These are phyloP conservation scores for Tiliacea aurago DNA, from an alignment of 2,888 invertebrate genomes.

Conservation along the genomic window DNA sequence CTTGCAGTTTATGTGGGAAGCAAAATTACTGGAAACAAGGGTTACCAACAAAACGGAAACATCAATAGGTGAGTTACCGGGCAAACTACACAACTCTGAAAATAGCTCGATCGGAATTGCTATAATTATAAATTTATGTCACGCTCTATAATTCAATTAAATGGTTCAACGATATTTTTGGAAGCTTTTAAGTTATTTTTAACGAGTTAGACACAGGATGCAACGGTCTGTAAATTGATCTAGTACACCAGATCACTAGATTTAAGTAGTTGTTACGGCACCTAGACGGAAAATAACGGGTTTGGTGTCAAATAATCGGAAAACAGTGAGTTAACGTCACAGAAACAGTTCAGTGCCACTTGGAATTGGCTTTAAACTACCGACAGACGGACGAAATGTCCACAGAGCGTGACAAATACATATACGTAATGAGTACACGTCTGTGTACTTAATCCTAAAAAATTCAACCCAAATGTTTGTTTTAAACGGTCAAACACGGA, in stretches of 20 bases:
- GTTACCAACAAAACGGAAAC: background rate
- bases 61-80: background rate
- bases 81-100: background rate
- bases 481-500: background rate
- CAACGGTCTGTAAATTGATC: conserved; percentile 54
- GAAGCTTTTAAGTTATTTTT: conserved; percentile 24
- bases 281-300: conserved; percentile 82
- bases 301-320: conserved; percentile 81
- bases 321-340: conserved; percentile 78
- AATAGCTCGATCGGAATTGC: background rate
- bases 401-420: conserved; percentile 79
- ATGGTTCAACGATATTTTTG: background rate
- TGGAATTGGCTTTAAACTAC: conserved; percentile 77
- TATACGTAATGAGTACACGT: conserved; percentile 70
- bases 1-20: conserved; percentile 35
- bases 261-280: conserved; percentile 65
- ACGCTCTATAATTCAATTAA: conserved; percentile 28
- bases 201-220: conserved; percentile 26
- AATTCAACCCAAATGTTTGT: conserved; percentile 1
- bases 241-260: conserved; percentile 53
- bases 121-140: conserved; percentile 8
- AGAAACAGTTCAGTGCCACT: conserved; percentile 78
- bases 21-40: background rate
- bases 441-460: conserved; percentile 34
- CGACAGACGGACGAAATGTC: conserved; percentile 73